Percentiles rank a stretch among this genome's conserved stretches.
These are phyloP conservation scores for Miichthys miiuy DNA, from an alignment of 2,797 vertebrate species.

Conservation along the genomic window DNA sequence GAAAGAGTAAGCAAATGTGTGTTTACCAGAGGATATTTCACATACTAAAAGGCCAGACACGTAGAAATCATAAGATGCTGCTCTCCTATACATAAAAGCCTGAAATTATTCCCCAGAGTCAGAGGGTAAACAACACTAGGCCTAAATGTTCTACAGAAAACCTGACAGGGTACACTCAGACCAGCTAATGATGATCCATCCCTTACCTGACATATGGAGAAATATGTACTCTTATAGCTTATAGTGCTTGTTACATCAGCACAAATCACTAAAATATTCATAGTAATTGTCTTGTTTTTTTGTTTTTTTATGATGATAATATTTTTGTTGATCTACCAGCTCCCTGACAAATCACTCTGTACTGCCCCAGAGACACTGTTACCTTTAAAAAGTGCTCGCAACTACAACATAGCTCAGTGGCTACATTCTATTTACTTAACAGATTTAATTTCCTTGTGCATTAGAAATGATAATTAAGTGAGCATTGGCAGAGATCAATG, in stretches of 20 bases:
- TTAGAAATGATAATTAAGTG: constrained; percentile 11
- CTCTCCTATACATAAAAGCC: not conserved
- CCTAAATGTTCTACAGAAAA: not conserved
- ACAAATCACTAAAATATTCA: not conserved
- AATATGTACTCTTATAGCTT: not conserved
- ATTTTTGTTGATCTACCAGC: not conserved
- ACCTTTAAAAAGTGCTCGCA: constrained; percentile 6
- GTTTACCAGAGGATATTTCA: not conserved
- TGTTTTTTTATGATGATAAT: not conserved
- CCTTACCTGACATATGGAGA: not conserved
- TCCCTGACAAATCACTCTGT: not conserved
- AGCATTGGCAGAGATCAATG: constrained; percentile 5
- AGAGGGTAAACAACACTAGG: not conserved
- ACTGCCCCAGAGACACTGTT: not conserved
- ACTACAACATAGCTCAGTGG: not conserved
- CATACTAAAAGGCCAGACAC: not conserved
- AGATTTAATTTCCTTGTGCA: constrained; percentile 10
- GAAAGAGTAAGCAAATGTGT: not conserved
- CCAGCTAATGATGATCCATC: not conserved
- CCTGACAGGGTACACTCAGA: not conserved
- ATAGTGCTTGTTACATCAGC: not conserved
- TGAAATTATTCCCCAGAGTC: not conserved
- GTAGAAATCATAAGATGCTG: not conserved
- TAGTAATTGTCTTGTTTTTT: not conserved
- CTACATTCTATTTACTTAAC: constrained; percentile 15